Conservation (phyloP, 2,113 vertebrate species). For the Hypocryptadius cinnamomeus region DNA sequence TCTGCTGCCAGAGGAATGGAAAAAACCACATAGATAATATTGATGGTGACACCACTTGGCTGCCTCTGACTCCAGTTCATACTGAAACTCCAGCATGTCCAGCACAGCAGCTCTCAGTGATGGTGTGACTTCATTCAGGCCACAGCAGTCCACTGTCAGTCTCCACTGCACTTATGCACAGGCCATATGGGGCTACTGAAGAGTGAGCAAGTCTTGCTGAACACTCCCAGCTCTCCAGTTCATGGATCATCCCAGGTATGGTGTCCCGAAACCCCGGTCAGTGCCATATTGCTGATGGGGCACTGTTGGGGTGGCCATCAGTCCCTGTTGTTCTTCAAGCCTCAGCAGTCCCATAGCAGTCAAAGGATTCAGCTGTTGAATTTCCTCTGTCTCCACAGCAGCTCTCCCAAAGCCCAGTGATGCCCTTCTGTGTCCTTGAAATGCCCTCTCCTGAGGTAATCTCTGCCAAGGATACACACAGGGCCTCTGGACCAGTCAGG, state of each 20-base stretch:
- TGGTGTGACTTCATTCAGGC: no score
- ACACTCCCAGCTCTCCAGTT: neutral
- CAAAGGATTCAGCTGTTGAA: neutral
- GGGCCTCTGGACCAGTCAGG: neutral
- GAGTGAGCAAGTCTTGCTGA: neutral
- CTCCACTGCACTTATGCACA: neutral
- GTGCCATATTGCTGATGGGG: neutral
- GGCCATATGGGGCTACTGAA: neutral
- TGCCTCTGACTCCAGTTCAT: neutral
- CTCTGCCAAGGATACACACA: neutral
- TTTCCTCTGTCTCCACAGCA: neutral
- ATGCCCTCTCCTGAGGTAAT: neutral
- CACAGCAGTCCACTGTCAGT: neutral
- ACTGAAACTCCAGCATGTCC: neutral
- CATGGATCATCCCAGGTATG: neutral
- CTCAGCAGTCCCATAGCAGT: neutral
- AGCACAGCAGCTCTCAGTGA: neutral
- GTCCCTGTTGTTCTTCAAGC: neutral
- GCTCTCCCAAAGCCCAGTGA: neutral
- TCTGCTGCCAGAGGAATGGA: neutral
- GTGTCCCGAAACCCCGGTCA: accelerated
- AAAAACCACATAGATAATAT: neutral
- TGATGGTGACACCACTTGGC: neutral
- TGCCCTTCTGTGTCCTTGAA: neutral
- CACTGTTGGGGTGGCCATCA: neutral